A percentile compares a stretch with the other conserved stretches of the same genome.
Conservation (phyloP, 2,797 vertebrate species). For the Amblyraja radiata region DNA sequence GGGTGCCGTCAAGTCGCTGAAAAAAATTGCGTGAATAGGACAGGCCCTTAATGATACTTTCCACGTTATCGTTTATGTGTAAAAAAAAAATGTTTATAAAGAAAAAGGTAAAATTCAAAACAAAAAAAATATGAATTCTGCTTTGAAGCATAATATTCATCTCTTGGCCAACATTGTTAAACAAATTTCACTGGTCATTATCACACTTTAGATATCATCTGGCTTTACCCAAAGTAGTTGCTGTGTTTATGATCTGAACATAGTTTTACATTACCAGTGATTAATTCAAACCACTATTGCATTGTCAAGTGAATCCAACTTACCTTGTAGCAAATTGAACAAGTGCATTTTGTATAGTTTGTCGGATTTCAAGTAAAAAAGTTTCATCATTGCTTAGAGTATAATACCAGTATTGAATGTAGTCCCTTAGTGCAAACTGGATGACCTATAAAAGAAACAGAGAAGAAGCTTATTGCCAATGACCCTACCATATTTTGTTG, state of each 20-base stretch:
- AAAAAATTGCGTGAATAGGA: too few relatives aligned
- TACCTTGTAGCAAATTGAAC: constrained; percentile 95
- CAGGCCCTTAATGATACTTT: not conserved
- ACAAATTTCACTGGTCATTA: not conserved
- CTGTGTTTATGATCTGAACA: not conserved
- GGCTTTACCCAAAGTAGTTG: not conserved
- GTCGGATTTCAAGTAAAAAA: constrained; percentile 92
- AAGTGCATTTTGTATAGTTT: constrained; percentile 89
- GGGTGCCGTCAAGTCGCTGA: too few relatives aligned
- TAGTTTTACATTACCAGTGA: not conserved
- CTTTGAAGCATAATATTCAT: not conserved
- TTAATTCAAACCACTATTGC: not conserved
- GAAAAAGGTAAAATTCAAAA: not conserved
- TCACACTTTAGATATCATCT: not conserved
- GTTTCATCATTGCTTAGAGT: constrained; percentile 95
- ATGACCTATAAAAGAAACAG: constrained; percentile 69
- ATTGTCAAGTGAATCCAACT: constrained; percentile 38
- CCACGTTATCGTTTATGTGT: not conserved
- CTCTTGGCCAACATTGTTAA: not conserved
- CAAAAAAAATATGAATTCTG: not conserved
- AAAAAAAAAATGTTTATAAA: too few relatives aligned
- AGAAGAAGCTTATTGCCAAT: not conserved
- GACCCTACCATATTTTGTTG: not conserved
- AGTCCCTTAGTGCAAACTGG: constrained; percentile 94
- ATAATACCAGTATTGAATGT: constrained; percentile 99